A percentile compares a stretch with the other conserved stretches of the same genome.
phyloP scores from a whole-genome alignment of 2,113 vertebrate species.

The Neotoma lepida region DNA sequence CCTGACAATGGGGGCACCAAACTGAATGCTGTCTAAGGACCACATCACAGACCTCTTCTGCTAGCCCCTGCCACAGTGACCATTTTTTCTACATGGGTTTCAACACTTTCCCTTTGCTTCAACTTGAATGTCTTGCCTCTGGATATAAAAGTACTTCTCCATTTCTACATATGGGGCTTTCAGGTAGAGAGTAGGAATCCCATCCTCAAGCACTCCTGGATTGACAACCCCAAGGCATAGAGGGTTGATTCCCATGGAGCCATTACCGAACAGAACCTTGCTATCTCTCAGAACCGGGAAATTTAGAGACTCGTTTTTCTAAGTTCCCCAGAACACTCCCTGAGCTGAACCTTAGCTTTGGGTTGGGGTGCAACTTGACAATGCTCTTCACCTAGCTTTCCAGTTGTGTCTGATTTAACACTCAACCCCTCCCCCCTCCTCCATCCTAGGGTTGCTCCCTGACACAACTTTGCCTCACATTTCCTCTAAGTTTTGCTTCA shows the following conservation, averaged over 20 bases:
- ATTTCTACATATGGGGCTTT: constrained; percentile 11
- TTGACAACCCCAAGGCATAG: background rate
- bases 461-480: background rate
- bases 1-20: background rate
- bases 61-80: background rate
- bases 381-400: background rate
- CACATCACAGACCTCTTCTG: background rate
- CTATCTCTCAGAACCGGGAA: background rate
- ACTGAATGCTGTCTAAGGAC: background rate
- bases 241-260: background rate
- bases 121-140: background rate
- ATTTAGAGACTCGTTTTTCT: background rate
- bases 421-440: too few relatives aligned
- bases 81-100: background rate
- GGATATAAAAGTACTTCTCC: background rate
- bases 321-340: background rate
- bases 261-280: background rate
- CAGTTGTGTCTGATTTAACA: background rate
- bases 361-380: background rate
- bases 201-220: background rate
- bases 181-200: background rate
- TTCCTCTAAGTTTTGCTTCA: background rate
- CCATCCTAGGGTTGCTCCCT: background rate
- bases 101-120: background rate
- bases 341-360: background rate